These are phyloP conservation scores for Dynastes hyllus DNA, from an alignment of 2,888 invertebrate genomes.

Conservation along the genomic window DNA sequence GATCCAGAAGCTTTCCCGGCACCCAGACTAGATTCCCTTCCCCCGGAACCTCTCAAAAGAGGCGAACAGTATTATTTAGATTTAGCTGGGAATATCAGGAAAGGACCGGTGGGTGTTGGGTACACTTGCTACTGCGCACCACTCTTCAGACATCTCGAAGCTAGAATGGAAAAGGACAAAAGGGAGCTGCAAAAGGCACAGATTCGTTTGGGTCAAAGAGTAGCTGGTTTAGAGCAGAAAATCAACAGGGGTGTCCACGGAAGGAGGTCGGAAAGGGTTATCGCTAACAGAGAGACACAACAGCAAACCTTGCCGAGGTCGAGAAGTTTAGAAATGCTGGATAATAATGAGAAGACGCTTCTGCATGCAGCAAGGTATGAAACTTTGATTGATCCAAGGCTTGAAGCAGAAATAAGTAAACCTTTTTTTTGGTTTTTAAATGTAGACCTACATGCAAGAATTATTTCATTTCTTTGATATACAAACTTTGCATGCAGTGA, in stretches of 20 bases:
- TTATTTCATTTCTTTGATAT: no score
- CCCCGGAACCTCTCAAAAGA: slow-evolving; percentile 87
- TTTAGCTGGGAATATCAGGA: slow-evolving; percentile 94
- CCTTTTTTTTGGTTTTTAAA: no score
- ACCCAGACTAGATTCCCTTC: slow-evolving; percentile 88
- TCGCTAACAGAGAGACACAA: slow-evolving; percentile 73
- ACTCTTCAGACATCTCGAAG: slow-evolving; percentile 90
- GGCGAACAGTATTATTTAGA: slow-evolving; percentile 97
- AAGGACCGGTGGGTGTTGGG: slow-evolving; percentile 95
- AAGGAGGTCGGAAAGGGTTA: slow-evolving; percentile 74
- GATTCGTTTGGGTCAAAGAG: slow-evolving; percentile 85
- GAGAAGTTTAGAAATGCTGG: slow-evolving; percentile 81
- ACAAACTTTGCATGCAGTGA: no score
- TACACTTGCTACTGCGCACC: slow-evolving; percentile 96
- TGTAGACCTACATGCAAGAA: no score
- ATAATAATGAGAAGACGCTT: slow-evolving; percentile 65
- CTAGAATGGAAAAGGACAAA: slow-evolving; percentile 86
- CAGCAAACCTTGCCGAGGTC: slow-evolving; percentile 78
- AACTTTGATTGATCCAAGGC: not conserved
- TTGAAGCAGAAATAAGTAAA: no score
- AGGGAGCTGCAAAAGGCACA: slow-evolving; percentile 87
- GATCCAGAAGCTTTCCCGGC: slow-evolving; percentile 89
- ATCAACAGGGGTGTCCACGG: slow-evolving; percentile 76
- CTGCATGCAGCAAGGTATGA: slow-evolving; percentile 65
- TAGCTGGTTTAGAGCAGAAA: slow-evolving; percentile 85